Evolutionary conservation across 2,113 vertebrate species (phyloP).

Genomic region (Heterotilapia buettikoferi): DNA sequence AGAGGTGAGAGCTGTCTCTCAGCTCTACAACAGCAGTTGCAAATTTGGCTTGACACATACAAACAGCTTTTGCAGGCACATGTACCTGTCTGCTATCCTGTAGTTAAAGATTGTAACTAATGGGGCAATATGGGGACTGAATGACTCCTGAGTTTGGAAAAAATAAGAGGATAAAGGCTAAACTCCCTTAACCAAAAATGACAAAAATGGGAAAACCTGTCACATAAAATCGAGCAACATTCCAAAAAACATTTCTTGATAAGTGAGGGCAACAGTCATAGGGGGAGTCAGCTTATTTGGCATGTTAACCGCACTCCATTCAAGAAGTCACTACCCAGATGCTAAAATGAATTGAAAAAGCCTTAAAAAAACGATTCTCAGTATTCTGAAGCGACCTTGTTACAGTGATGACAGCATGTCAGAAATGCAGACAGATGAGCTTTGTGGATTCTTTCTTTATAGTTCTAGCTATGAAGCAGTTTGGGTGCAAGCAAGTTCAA

Average conservation of each 20-base stretch:
- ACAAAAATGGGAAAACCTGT: neutral
- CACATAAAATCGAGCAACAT: neutral
- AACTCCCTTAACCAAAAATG: slow-evolving; percentile 13
- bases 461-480: neutral
- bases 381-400: neutral
- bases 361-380: neutral
- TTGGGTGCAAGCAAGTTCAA: neutral
- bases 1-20: slow-evolving; percentile 28
- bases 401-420: neutral
- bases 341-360: neutral
- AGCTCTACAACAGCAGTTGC: neutral
- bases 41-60: slow-evolving; percentile 38
- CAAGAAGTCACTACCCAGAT: neutral
- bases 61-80: slow-evolving; percentile 7
- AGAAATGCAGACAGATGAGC: neutral
- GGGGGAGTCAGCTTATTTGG: neutral
- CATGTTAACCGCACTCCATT: neutral
- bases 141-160: neutral
- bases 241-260: neutral
- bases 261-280: neutral
- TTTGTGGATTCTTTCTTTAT: neutral
- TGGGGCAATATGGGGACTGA: neutral
- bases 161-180: neutral
- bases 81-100: slow-evolving; percentile 7
- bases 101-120: slow-evolving; percentile 32